A percentile compares a stretch with the other conserved stretches of the same genome.
Evolutionary conservation across 2,113 vertebrate species (phyloP).

Genomic region (Rhombomys opimus): DNA sequence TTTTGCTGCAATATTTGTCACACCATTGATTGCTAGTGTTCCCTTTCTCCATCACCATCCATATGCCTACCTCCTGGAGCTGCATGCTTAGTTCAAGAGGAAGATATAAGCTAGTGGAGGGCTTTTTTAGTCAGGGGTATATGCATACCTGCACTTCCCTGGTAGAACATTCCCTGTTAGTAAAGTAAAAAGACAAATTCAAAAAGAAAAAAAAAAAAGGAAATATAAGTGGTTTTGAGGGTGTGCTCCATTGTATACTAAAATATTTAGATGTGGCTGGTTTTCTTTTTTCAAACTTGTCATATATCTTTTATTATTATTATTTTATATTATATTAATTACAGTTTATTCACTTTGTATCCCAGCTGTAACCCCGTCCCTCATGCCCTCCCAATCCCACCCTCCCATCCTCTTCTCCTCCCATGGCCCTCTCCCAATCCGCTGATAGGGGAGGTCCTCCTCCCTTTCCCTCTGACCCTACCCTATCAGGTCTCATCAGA

Average conservation of each 20-base stretch:
- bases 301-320: too few relatives aligned
- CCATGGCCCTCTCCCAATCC: too few relatives aligned
- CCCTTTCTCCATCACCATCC: background rate
- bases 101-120: background rate
- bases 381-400: too few relatives aligned
- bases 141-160: background rate
- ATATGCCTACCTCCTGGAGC: too few relatives aligned
- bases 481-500: too few relatives aligned
- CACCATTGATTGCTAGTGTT: background rate
- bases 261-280: background rate
- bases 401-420: too few relatives aligned
- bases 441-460: too few relatives aligned
- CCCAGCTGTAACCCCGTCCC: too few relatives aligned
- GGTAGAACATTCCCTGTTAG: background rate
- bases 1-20: background rate
- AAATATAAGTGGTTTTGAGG: conserved; percentile 27
- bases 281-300: too few relatives aligned
- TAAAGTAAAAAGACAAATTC: background rate
- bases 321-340: too few relatives aligned
- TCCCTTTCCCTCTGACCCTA: too few relatives aligned
- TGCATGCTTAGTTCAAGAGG: background rate
- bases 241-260: background rate
- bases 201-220: conserved; percentile 48
- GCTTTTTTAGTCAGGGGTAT: background rate
- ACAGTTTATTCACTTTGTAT: too few relatives aligned